Evolutionary conservation across 2,113 vertebrate species (phyloP).

Genomic region (Ptilonorhynchus violaceus): DNA sequence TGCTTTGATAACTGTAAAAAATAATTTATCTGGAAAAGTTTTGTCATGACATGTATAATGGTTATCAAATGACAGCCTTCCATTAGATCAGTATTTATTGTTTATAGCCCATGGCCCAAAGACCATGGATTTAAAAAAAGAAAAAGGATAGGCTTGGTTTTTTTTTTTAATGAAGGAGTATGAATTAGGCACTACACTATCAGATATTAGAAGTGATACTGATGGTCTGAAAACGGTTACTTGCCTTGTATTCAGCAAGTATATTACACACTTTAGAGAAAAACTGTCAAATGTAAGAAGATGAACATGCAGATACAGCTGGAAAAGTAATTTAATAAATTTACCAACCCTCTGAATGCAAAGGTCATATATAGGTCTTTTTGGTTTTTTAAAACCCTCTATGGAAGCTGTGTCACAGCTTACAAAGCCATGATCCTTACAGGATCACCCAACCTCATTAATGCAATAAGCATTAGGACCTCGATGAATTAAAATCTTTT

Average conservation of each 20-base stretch:
- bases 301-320: not conserved
- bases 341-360: not conserved
- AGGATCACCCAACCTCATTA: not conserved
- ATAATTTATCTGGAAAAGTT: not conserved
- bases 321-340: not conserved
- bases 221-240: not conserved
- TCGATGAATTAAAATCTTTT: not conserved
- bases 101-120: not conserved
- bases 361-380: not conserved
- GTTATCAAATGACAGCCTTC: not conserved
- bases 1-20: not conserved
- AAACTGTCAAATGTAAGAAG: not conserved
- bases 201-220: not conserved
- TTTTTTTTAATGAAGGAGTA: not conserved
- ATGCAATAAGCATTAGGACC: not conserved
- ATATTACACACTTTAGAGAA: not conserved
- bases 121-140: not conserved
- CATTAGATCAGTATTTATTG: accelerated
- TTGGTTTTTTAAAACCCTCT: not conserved
- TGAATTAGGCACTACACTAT: not conserved
- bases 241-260: not conserved
- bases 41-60: not conserved
- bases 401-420: not conserved
- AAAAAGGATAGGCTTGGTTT: not conserved
- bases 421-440: not conserved